These are phyloP conservation scores for Canis aureus DNA, from an alignment of 2,113 vertebrate species.

Conservation along the genomic window DNA sequence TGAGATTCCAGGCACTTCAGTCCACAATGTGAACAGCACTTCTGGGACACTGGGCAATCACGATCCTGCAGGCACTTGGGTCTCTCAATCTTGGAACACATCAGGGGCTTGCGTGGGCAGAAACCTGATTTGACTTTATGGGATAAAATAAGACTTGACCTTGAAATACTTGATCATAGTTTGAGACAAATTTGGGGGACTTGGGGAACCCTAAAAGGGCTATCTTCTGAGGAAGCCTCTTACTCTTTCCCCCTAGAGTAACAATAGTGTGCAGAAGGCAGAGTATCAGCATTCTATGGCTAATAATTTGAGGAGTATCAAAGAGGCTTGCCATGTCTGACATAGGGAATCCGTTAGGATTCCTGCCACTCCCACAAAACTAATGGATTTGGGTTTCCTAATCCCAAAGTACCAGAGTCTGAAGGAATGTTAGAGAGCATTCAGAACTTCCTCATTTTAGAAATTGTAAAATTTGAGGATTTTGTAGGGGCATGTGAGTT, in stretches of 20 bases:
- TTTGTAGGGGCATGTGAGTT: not conserved
- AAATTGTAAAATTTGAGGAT: not conserved
- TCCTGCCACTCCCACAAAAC: not conserved
- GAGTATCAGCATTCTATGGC: not conserved
- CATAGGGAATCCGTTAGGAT: not conserved
- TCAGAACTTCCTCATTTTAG: not conserved
- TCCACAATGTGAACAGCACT: conserved; percentile 73
- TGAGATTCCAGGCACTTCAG: conserved; percentile 18
- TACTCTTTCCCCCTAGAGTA: not conserved
- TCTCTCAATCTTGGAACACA: not conserved
- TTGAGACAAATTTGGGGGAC: not conserved
- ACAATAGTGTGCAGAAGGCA: not conserved
- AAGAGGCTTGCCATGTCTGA: not conserved
- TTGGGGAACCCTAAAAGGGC: not conserved
- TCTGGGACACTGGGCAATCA: conserved; percentile 14
- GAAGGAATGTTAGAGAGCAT: not conserved
- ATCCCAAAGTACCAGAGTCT: not conserved
- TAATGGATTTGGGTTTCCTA: not conserved
- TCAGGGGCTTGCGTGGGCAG: not conserved
- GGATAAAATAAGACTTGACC: conserved; percentile 36
- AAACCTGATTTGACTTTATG: conserved; percentile 69
- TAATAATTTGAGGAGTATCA: not conserved
- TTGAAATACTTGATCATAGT: conserved; percentile 31
- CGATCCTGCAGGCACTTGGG: conserved; percentile 52
- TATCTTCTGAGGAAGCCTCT: conserved; percentile 34